Evolutionary conservation across 2,888 invertebrate genomes (phyloP), one percentile per base, ranked within the genome.

Genomic region (Osmoderma eremita): DNA sequence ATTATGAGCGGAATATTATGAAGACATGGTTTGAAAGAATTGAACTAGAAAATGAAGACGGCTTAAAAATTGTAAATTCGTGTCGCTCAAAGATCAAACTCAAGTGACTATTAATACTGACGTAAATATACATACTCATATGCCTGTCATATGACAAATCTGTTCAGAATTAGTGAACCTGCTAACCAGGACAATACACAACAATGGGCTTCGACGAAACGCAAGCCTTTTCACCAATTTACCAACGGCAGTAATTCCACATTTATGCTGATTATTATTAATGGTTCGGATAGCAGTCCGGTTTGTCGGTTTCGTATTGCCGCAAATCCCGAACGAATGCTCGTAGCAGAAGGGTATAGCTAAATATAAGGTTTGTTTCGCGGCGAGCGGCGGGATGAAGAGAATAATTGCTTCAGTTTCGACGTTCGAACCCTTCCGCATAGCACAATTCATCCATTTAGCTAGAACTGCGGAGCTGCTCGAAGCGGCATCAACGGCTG

Each of bases 251-350:
- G 45, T 22, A 30, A 61, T 61, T 61, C 36, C 45, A 36, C 45
- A 61, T 61, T 61, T 61, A 48, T 61, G 58, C 45, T 61, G 45
- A 61, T 61, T 61, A 61, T 61, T 61, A 61, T 61, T 61, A 61
- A 61, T 61, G 58, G 45, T 45, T 17, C 45, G 30, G 15, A 13
- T 56, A 24, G 42, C 22, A 41, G 56, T 56, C 41, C 56, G 24
- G 56, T 56, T 56, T 22, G 58, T 45, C 48, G 53, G 45, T 30
- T 48, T 30, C 30, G 30, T 36, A 45, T 17, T 30, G 30, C 4
- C 5, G 30, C 30, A 30, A 56, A 56, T 41, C 22, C 41, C 41
- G 24, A 6, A 45, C 58, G 30, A 30, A 61, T 45, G 8, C 30
- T 30, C 24, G 20, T 41, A 41, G 12, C n/a, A 18, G 45, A 10